Conservation (phyloP, 2,113 vertebrate species). For the Brachyhypopomus occidentalis region DNA sequence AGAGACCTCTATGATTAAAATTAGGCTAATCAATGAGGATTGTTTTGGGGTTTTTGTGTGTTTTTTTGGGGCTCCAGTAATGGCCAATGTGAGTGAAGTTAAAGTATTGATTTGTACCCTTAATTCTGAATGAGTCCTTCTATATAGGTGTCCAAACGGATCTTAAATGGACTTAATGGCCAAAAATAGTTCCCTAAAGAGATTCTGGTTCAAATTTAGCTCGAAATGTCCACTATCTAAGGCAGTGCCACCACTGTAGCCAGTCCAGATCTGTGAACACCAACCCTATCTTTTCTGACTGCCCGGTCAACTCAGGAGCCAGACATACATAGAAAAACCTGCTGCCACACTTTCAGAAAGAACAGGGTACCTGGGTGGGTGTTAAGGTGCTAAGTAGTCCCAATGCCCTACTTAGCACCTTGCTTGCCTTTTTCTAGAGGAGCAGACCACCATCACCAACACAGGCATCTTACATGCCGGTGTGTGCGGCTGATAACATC, state of each 20-base stretch:
- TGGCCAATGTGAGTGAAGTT: constrained; percentile 9
- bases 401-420: not conserved
- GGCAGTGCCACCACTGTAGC: constrained; percentile 43
- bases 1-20: not conserved
- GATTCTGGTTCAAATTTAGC: constrained; percentile 38
- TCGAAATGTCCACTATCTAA: constrained; percentile 38
- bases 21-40: not conserved
- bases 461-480: not conserved
- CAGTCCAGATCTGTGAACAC: constrained; percentile 36
- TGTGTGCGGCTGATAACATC: not conserved
- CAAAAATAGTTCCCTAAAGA: constrained; percentile 31
- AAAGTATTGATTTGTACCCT: constrained; percentile 14
- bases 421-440: not conserved
- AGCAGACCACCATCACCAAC: not conserved
- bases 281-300: constrained; percentile 24
- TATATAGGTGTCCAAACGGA: constrained; percentile 7
- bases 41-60: not conserved
- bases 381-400: too few relatives aligned
- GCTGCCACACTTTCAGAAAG: not conserved
- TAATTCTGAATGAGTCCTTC: constrained; percentile 31
- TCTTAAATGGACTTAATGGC: constrained; percentile 23
- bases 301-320: not conserved
- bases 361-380: too few relatives aligned
- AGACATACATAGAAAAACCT: constrained; percentile 31
- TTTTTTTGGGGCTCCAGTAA: not conserved